Conservation (phyloP, 1,140 invertebrate species). For the Drosophila pruinosa region DNA sequence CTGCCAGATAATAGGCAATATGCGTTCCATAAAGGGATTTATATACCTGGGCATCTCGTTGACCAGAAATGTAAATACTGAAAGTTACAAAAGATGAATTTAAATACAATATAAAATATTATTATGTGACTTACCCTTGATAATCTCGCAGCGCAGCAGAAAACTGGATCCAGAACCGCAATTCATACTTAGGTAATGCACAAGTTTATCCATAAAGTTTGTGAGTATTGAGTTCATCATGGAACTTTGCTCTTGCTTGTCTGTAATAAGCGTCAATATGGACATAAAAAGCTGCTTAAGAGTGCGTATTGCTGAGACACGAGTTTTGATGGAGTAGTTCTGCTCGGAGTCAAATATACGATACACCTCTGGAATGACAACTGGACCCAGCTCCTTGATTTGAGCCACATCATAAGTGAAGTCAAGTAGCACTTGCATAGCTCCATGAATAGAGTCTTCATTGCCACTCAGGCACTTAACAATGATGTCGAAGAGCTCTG, state of each 20-base stretch:
- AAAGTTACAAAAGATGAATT: neutral
- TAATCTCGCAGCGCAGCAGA: constrained; percentile 88
- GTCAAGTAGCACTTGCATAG: constrained; percentile 91
- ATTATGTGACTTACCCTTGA: constrained; percentile 84
- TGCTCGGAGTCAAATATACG: constrained; percentile 88
- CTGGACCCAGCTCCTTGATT: constrained; percentile 88
- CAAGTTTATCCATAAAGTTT: constrained; percentile 89
- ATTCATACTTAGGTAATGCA: constrained; percentile 86
- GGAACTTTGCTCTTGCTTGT: constrained; percentile 87
- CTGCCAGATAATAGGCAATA: constrained; percentile 89
- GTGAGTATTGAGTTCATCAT: constrained; percentile 88
- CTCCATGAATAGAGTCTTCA: constrained; percentile 88
- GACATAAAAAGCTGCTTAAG: constrained; percentile 77
- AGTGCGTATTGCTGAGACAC: constrained; percentile 74
- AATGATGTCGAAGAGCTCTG: constrained; percentile 89
- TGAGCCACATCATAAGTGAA: constrained; percentile 89
- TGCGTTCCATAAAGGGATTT: constrained; percentile 86
- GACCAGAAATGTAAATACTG: constrained; percentile 86
- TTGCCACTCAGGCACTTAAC: constrained; percentile 86
- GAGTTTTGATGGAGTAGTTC: constrained; percentile 83
- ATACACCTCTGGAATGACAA: constrained; percentile 91
- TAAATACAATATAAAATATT: neutral
- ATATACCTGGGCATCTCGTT: constrained; percentile 88
- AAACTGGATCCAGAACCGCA: constrained; percentile 86
- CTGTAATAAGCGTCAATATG: constrained; percentile 86